These are phyloP conservation scores for Octomys mimax DNA, from an alignment of 2,797 vertebrate genomes.

Conservation along the genomic window DNA sequence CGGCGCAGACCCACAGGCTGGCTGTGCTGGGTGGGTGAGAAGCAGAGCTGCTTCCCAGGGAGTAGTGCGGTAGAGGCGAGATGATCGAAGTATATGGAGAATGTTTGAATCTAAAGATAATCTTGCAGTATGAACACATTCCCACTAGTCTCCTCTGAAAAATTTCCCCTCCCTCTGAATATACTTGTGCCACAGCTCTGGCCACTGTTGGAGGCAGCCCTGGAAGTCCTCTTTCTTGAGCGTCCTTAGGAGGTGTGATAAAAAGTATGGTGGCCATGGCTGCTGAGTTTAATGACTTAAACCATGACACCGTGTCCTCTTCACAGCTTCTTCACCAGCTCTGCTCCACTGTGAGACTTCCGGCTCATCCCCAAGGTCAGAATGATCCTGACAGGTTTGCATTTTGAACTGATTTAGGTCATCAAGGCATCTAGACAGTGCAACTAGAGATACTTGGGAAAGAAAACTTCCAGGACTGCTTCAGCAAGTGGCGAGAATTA, in stretches of 20 bases:
- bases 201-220: neutral
- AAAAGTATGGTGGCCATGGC: neutral
- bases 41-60: neutral
- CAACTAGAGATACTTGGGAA: neutral
- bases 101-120: neutral
- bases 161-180: neutral
- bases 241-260: neutral
- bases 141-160: neutral
- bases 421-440: neutral
- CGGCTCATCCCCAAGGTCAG: neutral
- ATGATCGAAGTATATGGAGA: neutral
- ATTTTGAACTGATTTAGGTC: neutral
- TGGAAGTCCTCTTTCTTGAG: neutral
- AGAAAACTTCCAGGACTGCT: neutral
- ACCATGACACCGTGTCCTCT: accelerated
- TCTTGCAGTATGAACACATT: too few species aligned
- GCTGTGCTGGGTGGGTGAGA: neutral
- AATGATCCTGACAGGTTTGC: neutral
- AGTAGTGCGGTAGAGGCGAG: neutral
- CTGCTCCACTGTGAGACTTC: neutral
- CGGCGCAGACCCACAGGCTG: neutral
- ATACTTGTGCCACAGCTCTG: neutral
- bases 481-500: neutral
- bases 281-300: neutral
- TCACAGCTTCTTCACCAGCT: neutral